Conservation (phyloP, 23 tunicate genomes). For the Styela clava region DNA sequence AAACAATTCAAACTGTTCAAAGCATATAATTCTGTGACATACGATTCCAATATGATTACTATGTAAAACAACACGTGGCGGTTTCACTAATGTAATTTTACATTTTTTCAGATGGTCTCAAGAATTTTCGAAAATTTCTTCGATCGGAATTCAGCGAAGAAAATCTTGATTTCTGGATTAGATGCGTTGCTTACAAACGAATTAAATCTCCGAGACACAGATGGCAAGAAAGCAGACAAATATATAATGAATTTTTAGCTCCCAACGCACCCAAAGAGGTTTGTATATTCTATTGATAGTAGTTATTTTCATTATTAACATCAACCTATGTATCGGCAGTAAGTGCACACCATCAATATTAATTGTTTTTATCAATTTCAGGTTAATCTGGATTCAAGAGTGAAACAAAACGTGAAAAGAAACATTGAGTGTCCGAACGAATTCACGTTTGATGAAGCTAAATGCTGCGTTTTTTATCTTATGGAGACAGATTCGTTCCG, state of each 20-base stretch:
- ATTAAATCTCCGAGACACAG: background rate
- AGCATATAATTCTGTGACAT: background rate
- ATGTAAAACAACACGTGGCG: too few relatives aligned
- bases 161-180: constrained; percentile 61
- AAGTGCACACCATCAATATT: too few relatives aligned
- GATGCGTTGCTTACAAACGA: constrained; percentile 43
- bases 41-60: too few relatives aligned
- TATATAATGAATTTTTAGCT: constrained; percentile 39
- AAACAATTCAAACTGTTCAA: background rate
- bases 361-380: background rate
- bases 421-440: background rate
- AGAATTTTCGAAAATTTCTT: constrained; percentile 31
- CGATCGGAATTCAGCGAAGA: constrained; percentile 68
- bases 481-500: constrained; percentile 3
- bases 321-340: too few relatives aligned
- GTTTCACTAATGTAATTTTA: too few relatives aligned
- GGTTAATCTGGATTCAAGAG: background rate
- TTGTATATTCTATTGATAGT: background rate
- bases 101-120: background rate
- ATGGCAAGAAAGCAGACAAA: constrained; percentile 19
- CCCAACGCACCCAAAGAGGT: constrained; percentile 41
- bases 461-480: background rate
- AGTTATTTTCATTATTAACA: background rate
- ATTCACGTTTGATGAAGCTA: background rate
- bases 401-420: background rate